These are phyloP conservation scores for Pachliopta kotzebuea DNA, from an alignment of 2,888 invertebrate species.

Conservation along the genomic window DNA sequence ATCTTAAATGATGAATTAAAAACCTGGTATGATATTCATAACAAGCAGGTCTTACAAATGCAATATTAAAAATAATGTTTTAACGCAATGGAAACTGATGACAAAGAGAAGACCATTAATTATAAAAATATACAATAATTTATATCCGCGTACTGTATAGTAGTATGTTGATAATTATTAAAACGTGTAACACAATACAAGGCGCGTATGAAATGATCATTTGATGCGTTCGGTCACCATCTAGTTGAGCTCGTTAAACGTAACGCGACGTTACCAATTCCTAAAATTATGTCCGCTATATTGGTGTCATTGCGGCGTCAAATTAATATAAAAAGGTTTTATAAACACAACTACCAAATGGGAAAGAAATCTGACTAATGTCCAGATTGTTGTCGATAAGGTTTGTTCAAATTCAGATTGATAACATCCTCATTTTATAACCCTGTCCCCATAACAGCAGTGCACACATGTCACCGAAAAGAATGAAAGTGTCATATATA, in stretches of 20 bases:
- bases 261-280: constrained; percentile 63
- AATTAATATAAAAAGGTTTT: constrained; percentile 39
- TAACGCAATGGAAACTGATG: no score
- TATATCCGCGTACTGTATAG: neutral
- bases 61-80: no score
- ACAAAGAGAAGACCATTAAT: no score
- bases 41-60: no score
- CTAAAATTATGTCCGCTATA: constrained; percentile 66
- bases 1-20: no score
- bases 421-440: no score
- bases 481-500: no score
- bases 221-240: constrained; percentile 61
- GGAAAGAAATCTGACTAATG: constrained; percentile 10
- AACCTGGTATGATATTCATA: no score
- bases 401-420: no score
- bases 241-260: constrained; percentile 75
- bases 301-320: constrained; percentile 63
- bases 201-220: constrained; percentile 56
- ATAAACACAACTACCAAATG: constrained; percentile 20
- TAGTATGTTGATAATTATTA: constrained; percentile 40
- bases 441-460: no score
- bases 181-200: constrained; percentile 55
- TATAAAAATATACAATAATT: neutral
- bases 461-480: no score
- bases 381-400: neutral